Evolutionary conservation across 1,140 invertebrate genomes (phyloP).

Genomic region (Drosophila micromelanica): DNA sequence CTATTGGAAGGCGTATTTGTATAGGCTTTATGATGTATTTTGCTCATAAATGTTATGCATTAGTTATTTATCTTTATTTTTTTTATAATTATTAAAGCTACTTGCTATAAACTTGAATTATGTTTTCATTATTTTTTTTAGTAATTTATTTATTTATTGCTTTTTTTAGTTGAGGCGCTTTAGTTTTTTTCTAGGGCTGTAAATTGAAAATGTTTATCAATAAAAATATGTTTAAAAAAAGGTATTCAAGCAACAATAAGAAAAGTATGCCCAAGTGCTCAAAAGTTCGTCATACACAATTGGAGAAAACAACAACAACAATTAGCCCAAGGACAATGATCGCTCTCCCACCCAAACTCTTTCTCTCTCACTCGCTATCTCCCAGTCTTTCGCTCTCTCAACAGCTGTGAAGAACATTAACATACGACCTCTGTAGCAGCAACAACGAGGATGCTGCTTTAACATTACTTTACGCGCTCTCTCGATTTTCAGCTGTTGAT

Average conservation of each 20-base stretch:
- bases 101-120: constrained; percentile 49
- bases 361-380: constrained; percentile 15
- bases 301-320: constrained; percentile 27
- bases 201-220: constrained; percentile 40
- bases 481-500: constrained; percentile 62
- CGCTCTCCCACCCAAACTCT: constrained; percentile 17
- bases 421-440: constrained; percentile 17
- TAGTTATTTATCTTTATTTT: constrained; percentile 5
- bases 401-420: constrained; percentile 70
- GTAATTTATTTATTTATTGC: constrained; percentile 59
- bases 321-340: constrained; percentile 23
- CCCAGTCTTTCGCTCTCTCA: constrained; percentile 23
- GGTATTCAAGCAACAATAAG: constrained; percentile 16
- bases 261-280: constrained; percentile 23
- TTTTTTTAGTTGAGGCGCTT: constrained; percentile 66
- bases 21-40: constrained; percentile 61
- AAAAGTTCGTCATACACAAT: constrained; percentile 20
- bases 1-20: constrained; percentile 77
- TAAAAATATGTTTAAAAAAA: neutral
- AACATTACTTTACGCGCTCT: constrained; percentile 1
- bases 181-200: constrained; percentile 46
- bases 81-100: constrained; percentile 61
- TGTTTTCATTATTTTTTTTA: constrained; percentile 32
- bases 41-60: constrained; percentile 58
- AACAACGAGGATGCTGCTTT: constrained; percentile 10